Base-by-base conservation (phyloP, 2,797 vertebrate species). In the Tympanoctomys barrerae region DNA sequence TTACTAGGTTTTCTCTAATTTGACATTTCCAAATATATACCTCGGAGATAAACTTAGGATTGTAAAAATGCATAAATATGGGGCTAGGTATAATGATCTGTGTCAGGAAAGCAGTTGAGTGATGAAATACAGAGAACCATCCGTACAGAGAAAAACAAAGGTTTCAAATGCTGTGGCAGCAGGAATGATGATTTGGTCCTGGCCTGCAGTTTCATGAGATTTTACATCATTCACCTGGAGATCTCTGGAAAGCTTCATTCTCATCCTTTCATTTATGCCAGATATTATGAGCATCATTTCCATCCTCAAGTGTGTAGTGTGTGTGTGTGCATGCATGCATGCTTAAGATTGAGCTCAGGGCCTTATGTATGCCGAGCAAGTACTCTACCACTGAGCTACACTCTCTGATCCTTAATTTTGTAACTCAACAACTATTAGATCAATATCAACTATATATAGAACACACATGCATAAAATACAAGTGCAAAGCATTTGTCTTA, bases 1-100 rank as follows among this genome's bases (percentile, higher is more conserved):
- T 89, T 78, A 79, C 24, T 70, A 33, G 61, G 49, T 90, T 90
- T 90, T 70, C 66, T 94, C 42, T 88, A 90, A 94, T 11, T 19
- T 36, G 64, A n/a, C 52, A 89, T 85, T 95, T 94, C 73, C 28
- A 96, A 73, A 84, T 49, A 26, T 68, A 73, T 26, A 75, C 26
- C 33, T 86, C 33, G 59, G 57, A 26, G 31, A 75, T 80, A 61
- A 73, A 64, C 22, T 57, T 36, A 70, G n/a, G 87, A 89, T n/a
- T 89, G 18, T 57, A 21, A 7, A 73, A 92, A 87, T 18, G 28
- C 24, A 28, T 54, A 36, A 66, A 36, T 33, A 18, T 19, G 52
- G 24, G 19, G 64, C 36, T 52, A 33, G 18, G 39, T 24, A 77
- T 49, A 54, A 46, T 46, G 49, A 21, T 19, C 33, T 71, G 8